Conservation (phyloP, 2,888 invertebrate genomes). For the Yponomeuta malinellus region DNA sequence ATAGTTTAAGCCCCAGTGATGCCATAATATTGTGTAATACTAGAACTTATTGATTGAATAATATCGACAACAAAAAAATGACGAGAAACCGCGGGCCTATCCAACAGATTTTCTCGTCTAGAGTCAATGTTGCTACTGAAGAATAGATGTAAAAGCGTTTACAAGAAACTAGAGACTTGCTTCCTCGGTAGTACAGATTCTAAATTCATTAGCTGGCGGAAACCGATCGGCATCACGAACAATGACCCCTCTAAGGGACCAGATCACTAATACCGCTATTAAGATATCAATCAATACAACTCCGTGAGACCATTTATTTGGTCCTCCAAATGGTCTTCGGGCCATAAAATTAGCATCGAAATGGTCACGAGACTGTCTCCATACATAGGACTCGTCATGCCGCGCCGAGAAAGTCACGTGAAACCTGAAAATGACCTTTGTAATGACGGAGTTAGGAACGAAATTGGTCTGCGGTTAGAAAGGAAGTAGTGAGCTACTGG, state of each 20-base stretch:
- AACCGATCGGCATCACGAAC: neutral
- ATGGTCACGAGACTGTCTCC: constrained; percentile 40
- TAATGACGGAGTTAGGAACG: neutral
- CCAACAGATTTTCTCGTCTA: too few species aligned
- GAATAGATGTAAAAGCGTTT: neutral
- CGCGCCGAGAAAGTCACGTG: neutral
- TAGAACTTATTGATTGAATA: too few species aligned
- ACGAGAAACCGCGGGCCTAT: too few species aligned
- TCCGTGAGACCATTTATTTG: constrained; percentile 32
- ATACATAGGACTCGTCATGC: constrained; percentile 7
- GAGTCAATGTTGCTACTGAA: too few species aligned
- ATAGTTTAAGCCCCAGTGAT: too few species aligned
- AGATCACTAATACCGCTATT: constrained; percentile 39
- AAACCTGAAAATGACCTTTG: neutral
- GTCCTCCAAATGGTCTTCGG: constrained; percentile 35
- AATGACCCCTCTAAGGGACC: neutral
- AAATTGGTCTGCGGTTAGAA: neutral
- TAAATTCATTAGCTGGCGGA: neutral
- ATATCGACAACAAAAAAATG: too few species aligned
- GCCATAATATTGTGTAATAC: too few species aligned
- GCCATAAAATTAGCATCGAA: constrained; percentile 63
- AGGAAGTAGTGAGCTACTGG: neutral
- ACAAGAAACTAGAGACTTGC: neutral
- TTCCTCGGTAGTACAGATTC: neutral
- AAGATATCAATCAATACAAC: constrained; percentile 63